Base-by-base conservation (phyloP, 2,888 invertebrate species). In the Chromoteleia sp. region DNA sequence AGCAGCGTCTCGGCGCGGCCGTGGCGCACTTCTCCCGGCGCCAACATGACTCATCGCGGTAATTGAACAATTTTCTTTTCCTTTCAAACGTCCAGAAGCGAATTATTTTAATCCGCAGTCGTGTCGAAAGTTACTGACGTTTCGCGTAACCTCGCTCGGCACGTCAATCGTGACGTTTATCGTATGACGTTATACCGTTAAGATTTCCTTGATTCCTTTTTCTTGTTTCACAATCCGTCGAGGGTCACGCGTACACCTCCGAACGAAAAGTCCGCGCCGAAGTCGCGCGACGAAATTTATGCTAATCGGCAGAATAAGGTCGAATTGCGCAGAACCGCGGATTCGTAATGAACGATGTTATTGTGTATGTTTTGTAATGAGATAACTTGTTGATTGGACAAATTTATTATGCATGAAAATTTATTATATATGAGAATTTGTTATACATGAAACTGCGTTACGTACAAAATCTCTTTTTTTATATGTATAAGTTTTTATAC, bases 141-240 rank as follows among this genome's bases (percentile, higher is more conserved):
- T 59, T 65, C 73, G 50, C 56, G 54, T 52, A 78, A 78, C 78
- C 78, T 73, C 78, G 78, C 41, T 29, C 30, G 15, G 63, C 63
- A 54, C 65, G 58, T 67, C 54, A 61, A 65, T 77, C 78, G 78
- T 78, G 73, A 78, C 65, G 71, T 78, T 73, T 71, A 65, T 78
- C 73, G 65, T 78, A 54, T 70, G 78, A 78, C 67, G 78, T 39
- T 67, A 21, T 73, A 52, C 63, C 65, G 52, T 65, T 71, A 50
- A 78, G 71, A 56, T 78, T 78, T 78, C 65, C 78, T 78, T 48
- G 71, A 78, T 78, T 73, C 71, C 52, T 52, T 71, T 58, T 73
- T 54, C 54, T 52, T 21, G 36, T 73, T 73, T 61, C 58, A 59
- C 59, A 70, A 70, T 39, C 50, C 50, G 12, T 50, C 50, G 68